Base-by-base conservation (phyloP, 2,888 invertebrate genomes). In the Agonum fuliginosum region DNA sequence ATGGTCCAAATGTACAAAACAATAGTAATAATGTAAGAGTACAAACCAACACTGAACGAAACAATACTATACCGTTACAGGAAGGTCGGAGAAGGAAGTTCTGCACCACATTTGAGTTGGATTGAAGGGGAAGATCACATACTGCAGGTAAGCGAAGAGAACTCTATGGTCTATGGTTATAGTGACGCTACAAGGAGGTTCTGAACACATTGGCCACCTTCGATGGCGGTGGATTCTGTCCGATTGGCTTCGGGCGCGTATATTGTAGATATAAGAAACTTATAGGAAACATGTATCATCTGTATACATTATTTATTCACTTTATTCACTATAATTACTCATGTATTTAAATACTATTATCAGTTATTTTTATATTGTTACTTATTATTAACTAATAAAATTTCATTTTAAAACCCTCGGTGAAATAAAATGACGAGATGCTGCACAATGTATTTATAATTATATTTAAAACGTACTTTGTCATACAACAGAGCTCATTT, bases 301-400 rank as follows among this genome's bases (percentile, higher is more conserved):
- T 70, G 77, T 77, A 77, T 76, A 76, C 76, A 77, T 77, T 54
- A 41, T 77, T 77, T 54, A 58, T 70, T 70, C 43, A 65, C 46
- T 74, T 62, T 74, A 74, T 84, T 83, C 81, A 81, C 84, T 85
- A 85, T 85, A 82, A 82, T 85, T 85, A 85, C 82, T 84, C 82
- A 83, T 82, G 82, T 84, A 84, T 83, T 85, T 86, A 85, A 84
- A 86, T 85, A 85, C 86, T 86, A 85, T 84, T 84, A 85, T 85
- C 85, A 86, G 85, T 86, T 85, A 85, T 84, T 84, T 83, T 83
- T 82, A 83, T 84, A 82, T 82, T 82, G 81, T 83, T 80, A 79
- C 58, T 74, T 62, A 62, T 65, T 67, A 75, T 75, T 75, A 75
- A 67, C 75, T 75, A 75, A 65, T 72, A 72, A 72, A 72, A 72